Evolutionary conservation across 2,113 vertebrate species (phyloP), one percentile per base, ranked within the genome.

Genomic region (Corvus hawaiiensis): DNA sequence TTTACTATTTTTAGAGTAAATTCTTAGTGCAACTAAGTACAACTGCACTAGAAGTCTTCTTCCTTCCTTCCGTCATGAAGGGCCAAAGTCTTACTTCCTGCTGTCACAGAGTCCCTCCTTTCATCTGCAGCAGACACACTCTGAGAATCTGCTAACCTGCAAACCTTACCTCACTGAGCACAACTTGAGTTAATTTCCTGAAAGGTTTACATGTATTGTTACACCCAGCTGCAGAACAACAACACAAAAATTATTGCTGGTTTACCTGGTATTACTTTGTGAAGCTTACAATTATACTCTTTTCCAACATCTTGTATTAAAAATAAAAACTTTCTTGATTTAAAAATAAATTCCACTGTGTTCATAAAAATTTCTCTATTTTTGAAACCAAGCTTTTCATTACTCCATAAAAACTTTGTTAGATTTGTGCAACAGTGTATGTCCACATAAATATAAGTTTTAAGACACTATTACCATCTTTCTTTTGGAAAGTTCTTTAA

Each of bases 401-500:
- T 61, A 72, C 15, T 84, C 22, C 51, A 55, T 73, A 84, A 89
- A 67, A 64, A 58, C 30, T 77, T 49, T n/a, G 20, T 87, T 30
- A 84, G 8, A 96, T 52, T 86, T 2, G 2, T 76, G 33, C 43
- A 90, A 90, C 26, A 71, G 7, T 20, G 3, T 39, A 79, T 20
- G 10, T 18, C 41, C 78, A 74, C 11, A 71, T 63, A 81, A 94
- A 87, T 73, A 52, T 71, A 93, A 89, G 83, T 94, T 84, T 87
- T 66, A 97, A 94, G 81, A 93, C 84, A 96, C 59, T 87, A 96
- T 96, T 99, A 99, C 99, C 98, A 99, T 98, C 97, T 98, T 77
- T 99, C 99, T 96, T 98, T 98, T 72, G 99, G 99, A 95, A 99
- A 99, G 76, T 98, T 98, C 97, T 98, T 99, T 97, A 99, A 81